Conservation (phyloP, 2,797 vertebrate genomes). For the Pitangus sulphuratus region DNA sequence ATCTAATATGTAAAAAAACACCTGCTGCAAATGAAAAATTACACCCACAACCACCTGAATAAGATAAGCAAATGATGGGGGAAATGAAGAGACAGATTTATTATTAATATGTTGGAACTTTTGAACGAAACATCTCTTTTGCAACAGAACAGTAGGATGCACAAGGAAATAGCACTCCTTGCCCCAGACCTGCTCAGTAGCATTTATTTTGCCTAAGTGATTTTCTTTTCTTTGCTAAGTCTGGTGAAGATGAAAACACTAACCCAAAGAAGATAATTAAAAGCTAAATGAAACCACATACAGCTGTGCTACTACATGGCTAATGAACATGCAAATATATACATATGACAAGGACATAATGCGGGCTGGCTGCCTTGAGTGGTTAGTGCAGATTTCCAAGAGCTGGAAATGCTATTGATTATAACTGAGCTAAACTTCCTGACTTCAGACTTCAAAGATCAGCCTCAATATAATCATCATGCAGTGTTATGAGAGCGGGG, state of each 20-base stretch:
- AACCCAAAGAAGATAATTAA: conserved; percentile 63
- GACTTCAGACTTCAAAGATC: conserved; percentile 47
- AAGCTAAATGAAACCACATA: conserved; percentile 58
- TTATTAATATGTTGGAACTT: conserved; percentile 65
- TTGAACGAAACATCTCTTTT: conserved; percentile 61
- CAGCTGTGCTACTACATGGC: conserved; percentile 42
- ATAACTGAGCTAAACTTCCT: conserved; percentile 53
- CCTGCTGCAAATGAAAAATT: conserved; percentile 69
- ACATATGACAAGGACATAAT: conserved; percentile 61
- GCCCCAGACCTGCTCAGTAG: conserved; percentile 1
- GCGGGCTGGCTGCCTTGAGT: conserved; percentile 48
- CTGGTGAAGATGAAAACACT: conserved; percentile 52
- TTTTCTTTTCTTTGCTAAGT: conserved; percentile 53
- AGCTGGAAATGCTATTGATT: conserved; percentile 64
- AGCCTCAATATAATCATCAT: conserved; percentile 8
- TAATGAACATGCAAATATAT: conserved; percentile 72
- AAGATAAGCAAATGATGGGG: conserved; percentile 57
- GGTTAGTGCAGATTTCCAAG: conserved; percentile 48
- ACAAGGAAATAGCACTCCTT: conserved; percentile 25
- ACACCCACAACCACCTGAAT: conserved; percentile 73
- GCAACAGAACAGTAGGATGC: conserved; percentile 40
- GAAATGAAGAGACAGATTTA: conserved; percentile 49
- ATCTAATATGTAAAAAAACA: conserved; percentile 72
- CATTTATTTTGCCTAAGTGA: conserved; percentile 48
- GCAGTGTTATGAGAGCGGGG: neutral